phyloP scores from a whole-genome alignment of 1,140 invertebrate species.

The Hydropsyche tenuis region DNA sequence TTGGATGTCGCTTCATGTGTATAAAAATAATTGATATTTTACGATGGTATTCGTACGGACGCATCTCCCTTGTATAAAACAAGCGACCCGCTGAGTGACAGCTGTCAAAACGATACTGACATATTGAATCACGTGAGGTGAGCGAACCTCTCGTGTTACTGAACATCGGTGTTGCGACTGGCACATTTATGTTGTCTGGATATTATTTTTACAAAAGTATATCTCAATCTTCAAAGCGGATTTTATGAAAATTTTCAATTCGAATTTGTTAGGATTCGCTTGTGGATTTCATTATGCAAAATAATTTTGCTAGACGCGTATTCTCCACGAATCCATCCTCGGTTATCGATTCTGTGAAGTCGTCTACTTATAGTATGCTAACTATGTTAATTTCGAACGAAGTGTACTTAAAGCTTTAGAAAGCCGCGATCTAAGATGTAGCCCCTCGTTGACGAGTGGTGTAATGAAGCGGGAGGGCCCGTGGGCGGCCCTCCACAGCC shows the following conservation, averaged over 20 bases:
- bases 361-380: too few relatives aligned
- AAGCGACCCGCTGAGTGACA: slow-evolving; percentile 25
- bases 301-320: too few relatives aligned
- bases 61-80: slow-evolving; percentile 12
- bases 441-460: slow-evolving; percentile 17
- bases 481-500: slow-evolving; percentile 11
- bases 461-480: slow-evolving; percentile 30
- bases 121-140: slow-evolving; percentile 21
- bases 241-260: too few relatives aligned
- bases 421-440: slow-evolving; percentile 16
- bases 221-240: too few relatives aligned
- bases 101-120: slow-evolving; percentile 30
- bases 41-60: background rate
- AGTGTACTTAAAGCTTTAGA: background rate
- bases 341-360: too few relatives aligned
- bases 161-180: background rate
- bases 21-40: background rate
- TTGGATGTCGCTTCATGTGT: background rate
- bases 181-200: background rate
- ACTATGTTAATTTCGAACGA: too few relatives aligned
- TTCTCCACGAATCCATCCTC: too few relatives aligned
- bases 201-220: too few relatives aligned
- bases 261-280: too few relatives aligned
- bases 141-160: slow-evolving; percentile 5
- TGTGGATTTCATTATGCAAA: too few relatives aligned